These are phyloP conservation scores for Gadus chalcogrammus DNA, from an alignment of 2,113 vertebrate species.

Conservation along the genomic window DNA sequence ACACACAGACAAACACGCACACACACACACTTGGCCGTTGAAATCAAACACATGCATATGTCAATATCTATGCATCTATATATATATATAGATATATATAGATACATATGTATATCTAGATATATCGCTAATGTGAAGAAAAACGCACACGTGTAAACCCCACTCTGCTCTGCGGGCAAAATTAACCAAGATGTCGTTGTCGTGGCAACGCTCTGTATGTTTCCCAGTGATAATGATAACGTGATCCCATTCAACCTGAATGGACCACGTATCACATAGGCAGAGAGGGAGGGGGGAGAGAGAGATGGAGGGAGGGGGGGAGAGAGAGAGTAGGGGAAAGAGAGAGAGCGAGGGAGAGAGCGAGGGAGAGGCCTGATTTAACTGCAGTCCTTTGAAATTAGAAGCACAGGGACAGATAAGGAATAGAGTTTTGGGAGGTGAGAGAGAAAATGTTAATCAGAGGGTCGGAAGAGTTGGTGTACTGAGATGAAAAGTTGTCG, in stretches of 20 bases:
- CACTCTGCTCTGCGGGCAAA: constrained; percentile 52
- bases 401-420: too few relatives aligned
- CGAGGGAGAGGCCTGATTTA: too few relatives aligned
- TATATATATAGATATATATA: constrained; percentile 35
- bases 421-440: too few relatives aligned
- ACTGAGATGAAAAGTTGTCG: too few relatives aligned
- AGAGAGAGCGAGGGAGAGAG: too few relatives aligned
- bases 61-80: constrained; percentile 41
- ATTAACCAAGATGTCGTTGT: constrained; percentile 35
- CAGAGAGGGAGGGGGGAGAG: background rate
- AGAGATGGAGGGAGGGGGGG: background rate
- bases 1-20: constrained; percentile 29
- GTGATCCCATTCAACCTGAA: constrained; percentile 55
- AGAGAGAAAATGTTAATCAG: too few relatives aligned
- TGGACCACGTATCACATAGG: constrained; percentile 9
- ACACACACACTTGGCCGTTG: constrained; percentile 38
- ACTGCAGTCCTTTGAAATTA: too few relatives aligned
- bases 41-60: constrained; percentile 5
- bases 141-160: constrained; percentile 40
- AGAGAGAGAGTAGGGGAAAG: too few relatives aligned
- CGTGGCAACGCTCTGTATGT: constrained; percentile 47
- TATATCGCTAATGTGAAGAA: constrained; percentile 1
- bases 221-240: constrained; percentile 53
- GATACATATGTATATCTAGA: constrained; percentile 31
- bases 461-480: too few relatives aligned